Evolutionary conservation across 2,888 invertebrate genomes (phyloP).

Genomic region (Lasiommata megera): DNA sequence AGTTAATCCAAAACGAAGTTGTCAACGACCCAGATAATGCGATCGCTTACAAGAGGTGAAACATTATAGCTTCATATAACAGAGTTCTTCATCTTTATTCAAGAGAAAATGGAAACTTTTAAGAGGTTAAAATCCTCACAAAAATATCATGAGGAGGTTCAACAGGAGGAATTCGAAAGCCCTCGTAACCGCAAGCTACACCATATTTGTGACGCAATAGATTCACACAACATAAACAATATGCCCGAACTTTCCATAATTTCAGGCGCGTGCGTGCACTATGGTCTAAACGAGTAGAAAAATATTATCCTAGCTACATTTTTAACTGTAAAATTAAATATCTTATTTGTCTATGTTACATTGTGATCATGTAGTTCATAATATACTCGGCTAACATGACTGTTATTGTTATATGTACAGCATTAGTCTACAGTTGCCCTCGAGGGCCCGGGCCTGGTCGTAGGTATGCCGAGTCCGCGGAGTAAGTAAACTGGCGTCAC

Average conservation of each 20-base stretch:
- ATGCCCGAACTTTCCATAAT: not conserved
- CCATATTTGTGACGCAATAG: no score
- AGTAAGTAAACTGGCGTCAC: not conserved
- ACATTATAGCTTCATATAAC: no score
- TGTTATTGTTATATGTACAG: not conserved
- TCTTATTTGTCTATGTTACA: not conserved
- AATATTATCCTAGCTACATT: constrained; percentile 20
- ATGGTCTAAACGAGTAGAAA: constrained; percentile 16
- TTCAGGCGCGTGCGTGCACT: not conserved
- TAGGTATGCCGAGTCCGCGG: not conserved
- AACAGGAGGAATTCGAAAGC: no score
- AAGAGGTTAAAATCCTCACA: no score
- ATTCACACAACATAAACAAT: not conserved
- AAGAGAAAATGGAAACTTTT: no score
- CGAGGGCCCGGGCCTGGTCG: not conserved
- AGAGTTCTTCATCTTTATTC: no score
- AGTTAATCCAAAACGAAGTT: no score
- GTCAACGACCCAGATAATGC: no score
- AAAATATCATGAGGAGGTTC: no score
- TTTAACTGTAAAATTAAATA: not conserved
- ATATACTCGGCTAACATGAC: not conserved
- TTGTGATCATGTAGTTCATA: not conserved
- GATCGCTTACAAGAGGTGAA: no score
- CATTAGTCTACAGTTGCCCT: not conserved
- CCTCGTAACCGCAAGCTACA: no score